Conservation (phyloP, 1,140 invertebrate species). For the Drosophila prosaltans region DNA sequence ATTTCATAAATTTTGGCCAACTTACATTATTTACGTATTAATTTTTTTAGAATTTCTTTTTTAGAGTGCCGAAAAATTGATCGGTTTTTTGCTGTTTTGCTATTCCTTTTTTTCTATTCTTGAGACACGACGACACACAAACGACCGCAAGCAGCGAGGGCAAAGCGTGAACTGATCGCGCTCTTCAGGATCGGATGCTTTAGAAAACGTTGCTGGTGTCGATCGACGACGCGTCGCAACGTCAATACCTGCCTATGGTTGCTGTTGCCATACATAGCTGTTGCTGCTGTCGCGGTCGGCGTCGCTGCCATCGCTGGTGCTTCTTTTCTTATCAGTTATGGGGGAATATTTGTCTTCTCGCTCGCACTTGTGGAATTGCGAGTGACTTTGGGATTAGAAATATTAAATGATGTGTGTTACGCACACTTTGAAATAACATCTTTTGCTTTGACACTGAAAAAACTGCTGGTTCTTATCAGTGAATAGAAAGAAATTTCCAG, state of each 20-base stretch:
- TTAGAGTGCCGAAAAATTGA: constrained; percentile 5
- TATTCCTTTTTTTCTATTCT: constrained; percentile 20
- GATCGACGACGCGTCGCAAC: constrained; percentile 22
- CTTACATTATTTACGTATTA: constrained; percentile 55
- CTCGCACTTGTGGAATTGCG: constrained; percentile 14
- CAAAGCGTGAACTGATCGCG: constrained; percentile 68
- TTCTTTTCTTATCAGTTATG: constrained; percentile 47
- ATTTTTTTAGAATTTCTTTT: background rate
- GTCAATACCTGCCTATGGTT: constrained; percentile 31
- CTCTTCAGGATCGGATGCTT: constrained; percentile 69
- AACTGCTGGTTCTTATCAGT: constrained; percentile 29
- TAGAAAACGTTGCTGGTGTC: constrained; percentile 41
- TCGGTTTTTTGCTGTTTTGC: constrained; percentile 11
- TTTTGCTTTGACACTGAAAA: constrained; percentile 27
- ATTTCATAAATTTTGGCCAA: constrained; percentile 9
- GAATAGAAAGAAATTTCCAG: constrained; percentile 1
- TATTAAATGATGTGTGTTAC: constrained; percentile 21
- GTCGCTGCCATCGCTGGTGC: background rate
- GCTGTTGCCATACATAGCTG: background rate
- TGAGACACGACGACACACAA: constrained; percentile 43
- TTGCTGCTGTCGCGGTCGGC: background rate
- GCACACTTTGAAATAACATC: background rate
- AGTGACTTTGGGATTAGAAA: constrained; percentile 33
- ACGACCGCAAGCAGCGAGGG: constrained; percentile 71
- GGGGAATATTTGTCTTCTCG: constrained; percentile 32